These are phyloP conservation scores for Cepphus grylle DNA, from an alignment of 2,113 vertebrate species.

Conservation along the genomic window DNA sequence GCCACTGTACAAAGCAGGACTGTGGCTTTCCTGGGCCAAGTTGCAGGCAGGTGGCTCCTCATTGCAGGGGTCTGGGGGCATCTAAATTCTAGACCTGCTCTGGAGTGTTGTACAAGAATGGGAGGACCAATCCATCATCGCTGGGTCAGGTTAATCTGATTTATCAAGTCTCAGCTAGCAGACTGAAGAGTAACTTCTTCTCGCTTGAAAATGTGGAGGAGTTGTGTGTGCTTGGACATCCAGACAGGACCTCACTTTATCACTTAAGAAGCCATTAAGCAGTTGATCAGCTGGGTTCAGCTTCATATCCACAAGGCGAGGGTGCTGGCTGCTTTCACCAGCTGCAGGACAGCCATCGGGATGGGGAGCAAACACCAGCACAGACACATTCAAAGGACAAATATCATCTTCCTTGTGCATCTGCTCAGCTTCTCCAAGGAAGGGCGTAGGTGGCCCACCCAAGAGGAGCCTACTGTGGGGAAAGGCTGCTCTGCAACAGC, in stretches of 20 bases:
- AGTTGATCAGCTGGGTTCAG: neutral
- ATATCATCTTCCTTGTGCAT: neutral
- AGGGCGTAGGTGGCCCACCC: neutral
- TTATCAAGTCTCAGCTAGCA: neutral
- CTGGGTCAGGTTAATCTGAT: constrained; percentile 10
- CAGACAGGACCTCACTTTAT: neutral
- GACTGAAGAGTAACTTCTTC: neutral
- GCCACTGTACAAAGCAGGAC: neutral
- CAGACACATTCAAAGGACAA: neutral
- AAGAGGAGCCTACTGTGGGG: neutral
- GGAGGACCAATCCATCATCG: neutral
- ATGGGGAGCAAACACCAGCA: accelerated
- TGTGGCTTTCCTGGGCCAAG: neutral
- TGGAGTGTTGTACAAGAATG: accelerated
- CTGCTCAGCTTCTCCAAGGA: neutral
- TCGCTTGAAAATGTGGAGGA: neutral
- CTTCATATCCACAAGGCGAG: accelerated
- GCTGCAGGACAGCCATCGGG: neutral
- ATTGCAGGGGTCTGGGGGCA: neutral
- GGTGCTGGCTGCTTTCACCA: neutral
- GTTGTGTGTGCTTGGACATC: neutral
- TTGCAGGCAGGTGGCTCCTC: neutral
- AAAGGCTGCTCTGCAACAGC: neutral
- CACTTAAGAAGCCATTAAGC: neutral
- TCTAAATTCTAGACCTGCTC: neutral